These are phyloP conservation scores for Dicrurus megarhynchus DNA, from an alignment of 2,113 vertebrate genomes.

Conservation along the genomic window DNA sequence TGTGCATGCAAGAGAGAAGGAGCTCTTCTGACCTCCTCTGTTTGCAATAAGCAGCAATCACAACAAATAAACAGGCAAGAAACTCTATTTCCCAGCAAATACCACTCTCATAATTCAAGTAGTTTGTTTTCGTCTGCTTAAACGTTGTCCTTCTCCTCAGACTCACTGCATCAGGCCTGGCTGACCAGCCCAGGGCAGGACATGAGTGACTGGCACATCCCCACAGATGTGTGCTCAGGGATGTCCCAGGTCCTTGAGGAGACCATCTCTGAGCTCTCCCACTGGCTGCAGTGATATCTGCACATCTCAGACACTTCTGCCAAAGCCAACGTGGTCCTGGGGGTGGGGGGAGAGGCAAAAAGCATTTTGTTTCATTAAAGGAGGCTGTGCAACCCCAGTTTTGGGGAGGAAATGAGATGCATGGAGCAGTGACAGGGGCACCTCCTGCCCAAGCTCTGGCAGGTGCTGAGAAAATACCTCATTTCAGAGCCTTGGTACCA, in stretches of 20 bases:
- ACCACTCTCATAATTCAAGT: background rate
- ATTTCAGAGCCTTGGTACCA: too few species aligned
- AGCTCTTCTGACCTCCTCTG: background rate
- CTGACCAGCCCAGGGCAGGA: background rate
- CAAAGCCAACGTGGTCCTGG: fast-evolving
- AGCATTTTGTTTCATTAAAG: background rate
- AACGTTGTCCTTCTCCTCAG: background rate
- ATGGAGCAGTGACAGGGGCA: background rate
- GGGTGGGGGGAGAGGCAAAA: background rate
- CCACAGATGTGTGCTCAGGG: background rate
- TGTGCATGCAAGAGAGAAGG: background rate
- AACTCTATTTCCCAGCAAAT: constrained; percentile 13
- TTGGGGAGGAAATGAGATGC: background rate
- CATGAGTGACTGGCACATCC: background rate
- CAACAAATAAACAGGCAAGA: background rate
- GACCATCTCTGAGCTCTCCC: background rate
- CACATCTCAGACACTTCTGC: background rate
- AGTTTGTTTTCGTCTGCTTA: background rate
- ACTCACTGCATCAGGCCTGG: background rate
- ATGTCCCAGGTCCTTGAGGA: background rate
- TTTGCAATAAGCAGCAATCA: background rate
- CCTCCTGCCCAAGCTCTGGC: background rate
- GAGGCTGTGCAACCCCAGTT: background rate
- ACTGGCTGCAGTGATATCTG: background rate
- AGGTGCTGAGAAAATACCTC: background rate